A percentile compares a stretch with the other conserved stretches of the same genome.
Conservation (phyloP, 2,888 invertebrate genomes). For the Papilio demoleus region DNA sequence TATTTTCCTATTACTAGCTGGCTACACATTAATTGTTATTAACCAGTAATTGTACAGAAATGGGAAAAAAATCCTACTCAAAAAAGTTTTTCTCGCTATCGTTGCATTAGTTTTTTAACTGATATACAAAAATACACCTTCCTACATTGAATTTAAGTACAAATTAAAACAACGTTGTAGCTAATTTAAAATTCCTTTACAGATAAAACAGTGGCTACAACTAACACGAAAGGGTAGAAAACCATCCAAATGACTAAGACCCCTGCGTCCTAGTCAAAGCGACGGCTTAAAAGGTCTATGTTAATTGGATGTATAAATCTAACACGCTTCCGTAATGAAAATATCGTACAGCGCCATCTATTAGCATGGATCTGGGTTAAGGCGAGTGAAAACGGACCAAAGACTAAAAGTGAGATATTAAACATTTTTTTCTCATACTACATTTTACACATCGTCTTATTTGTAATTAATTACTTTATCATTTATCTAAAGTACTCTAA, state of each 20-base stretch:
- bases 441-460: no score
- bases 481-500: no score
- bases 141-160: conserved; percentile 3
- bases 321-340: conserved; percentile 49
- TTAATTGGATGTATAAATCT: conserved; percentile 52
- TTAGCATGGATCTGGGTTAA: conserved; percentile 48
- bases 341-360: conserved; percentile 54
- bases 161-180: conserved; percentile 13
- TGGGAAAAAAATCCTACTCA: no score
- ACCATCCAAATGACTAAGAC: conserved; percentile 8
- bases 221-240: conserved; percentile 28
- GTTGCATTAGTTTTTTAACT: conserved; percentile 4
- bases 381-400: conserved; percentile 26
- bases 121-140: conserved; percentile 10
- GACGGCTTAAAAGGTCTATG: conserved; percentile 39
- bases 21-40: no score
- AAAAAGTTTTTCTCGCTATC: no score
- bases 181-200: conserved; percentile 15
- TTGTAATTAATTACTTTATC: no score
- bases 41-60: no score
- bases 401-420: conserved; percentile 25
- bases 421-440: no score
- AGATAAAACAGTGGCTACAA: conserved; percentile 32
- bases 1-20: no score
- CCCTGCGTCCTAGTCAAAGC: background rate